Evolutionary conservation across 2,888 invertebrate genomes (phyloP), one percentile per base, ranked within the genome.

Genomic region (Heliothis peltigera): DNA sequence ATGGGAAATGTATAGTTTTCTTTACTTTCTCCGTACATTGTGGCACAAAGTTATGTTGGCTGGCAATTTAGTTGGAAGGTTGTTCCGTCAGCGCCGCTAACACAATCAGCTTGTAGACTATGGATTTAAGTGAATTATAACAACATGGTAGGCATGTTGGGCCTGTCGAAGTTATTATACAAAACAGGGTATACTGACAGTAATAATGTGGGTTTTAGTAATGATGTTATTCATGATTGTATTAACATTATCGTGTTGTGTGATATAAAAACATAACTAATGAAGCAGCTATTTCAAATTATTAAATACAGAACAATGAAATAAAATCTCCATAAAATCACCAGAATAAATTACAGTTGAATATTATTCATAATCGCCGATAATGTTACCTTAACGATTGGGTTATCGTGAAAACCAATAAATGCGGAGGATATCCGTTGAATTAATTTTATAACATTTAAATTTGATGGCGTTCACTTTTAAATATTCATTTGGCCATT

Each of bases 401-500:
- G 65, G 67, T 80, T 82, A 84, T 79, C 79, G 68, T 65, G 71
- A 62, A 80, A 83, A 82, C 84, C 81, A 83, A 86, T 84, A 83
- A 84, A 82, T 70, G 77, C 57, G 57, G 68, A 73, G 71, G 70
- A 75, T 77, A 75, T 76, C 62, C 67, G 60, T 72, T 65, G 85
- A 88, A 89, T 89, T 88, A 88, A 89, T 90, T 90, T 88, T 86
- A 89, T 90, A 88, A 86, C 83, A 90, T 89, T 90, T 88, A 87
- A 89, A 91, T 89, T 89, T 88, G 81, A 84, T 82, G 79, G 84
- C 77, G 80, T 83, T 82, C 85, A 82, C 83, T 85, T 91, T 81
- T 91, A 89, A 92, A 90, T 91, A 92, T 92, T 92, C 89, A 92
- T 91, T 89, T 74, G 88, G 84, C 81, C 87, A 88, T 91, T 89